phyloP scores from a whole-genome alignment of 1,140 invertebrate species.

The Drosophila funebris region DNA sequence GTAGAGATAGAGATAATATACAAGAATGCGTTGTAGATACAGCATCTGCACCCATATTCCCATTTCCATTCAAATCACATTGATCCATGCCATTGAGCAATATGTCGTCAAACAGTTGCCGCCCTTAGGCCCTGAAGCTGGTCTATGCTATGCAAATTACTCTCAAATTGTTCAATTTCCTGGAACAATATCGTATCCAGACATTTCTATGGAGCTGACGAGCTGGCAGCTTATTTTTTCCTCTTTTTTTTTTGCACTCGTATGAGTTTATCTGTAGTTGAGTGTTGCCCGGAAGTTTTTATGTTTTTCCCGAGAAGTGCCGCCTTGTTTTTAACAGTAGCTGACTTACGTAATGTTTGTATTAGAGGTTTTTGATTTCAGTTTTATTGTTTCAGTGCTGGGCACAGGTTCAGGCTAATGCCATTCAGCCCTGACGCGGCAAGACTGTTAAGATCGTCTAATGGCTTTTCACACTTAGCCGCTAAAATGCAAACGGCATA shows the following conservation, averaged over 20 bases:
- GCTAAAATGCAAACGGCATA: conserved; percentile 63
- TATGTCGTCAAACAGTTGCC: conserved; percentile 80
- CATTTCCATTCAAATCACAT: conserved; percentile 43
- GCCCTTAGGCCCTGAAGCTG: conserved; percentile 52
- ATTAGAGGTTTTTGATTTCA: conserved; percentile 71
- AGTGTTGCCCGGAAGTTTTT: conserved; percentile 61
- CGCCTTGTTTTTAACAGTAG: conserved; percentile 57
- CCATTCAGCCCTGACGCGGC: conserved; percentile 15
- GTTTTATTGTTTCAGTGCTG: conserved; percentile 57
- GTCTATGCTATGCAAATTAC: conserved; percentile 69
- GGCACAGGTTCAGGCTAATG: conserved; percentile 7
- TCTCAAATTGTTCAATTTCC: conserved; percentile 77
- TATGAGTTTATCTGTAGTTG: conserved; percentile 1
- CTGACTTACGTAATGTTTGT: conserved; percentile 71
- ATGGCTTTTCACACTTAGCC: conserved; percentile 75
- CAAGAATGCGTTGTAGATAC: not conserved
- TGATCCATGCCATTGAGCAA: conserved; percentile 78
- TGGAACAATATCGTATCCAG: conserved; percentile 48
- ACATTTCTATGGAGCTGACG: conserved; percentile 1
- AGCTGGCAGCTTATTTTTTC: conserved; percentile 13
- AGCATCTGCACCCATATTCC: conserved; percentile 46
- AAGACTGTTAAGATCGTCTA: conserved; percentile 44
- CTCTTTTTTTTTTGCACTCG: conserved; percentile 54
- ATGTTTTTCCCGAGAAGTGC: conserved; percentile 61
- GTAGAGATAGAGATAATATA: conserved; percentile 26